Percentiles rank a stretch among this genome's conserved stretches.
Conservation (phyloP, 1,140 invertebrate genomes). For the Trissolcus basalis region DNA sequence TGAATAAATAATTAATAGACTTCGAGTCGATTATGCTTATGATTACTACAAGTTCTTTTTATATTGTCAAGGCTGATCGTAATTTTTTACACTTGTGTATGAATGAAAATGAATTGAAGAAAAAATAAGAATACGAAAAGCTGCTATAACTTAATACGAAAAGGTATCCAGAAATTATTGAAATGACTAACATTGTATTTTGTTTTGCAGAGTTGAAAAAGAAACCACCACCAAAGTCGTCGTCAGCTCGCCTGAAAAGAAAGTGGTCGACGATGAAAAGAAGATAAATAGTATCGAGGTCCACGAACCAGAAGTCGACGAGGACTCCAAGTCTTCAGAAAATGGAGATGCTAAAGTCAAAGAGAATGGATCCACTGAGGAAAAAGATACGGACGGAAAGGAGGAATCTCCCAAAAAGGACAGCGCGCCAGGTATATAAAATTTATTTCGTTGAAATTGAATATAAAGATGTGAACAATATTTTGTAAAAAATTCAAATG, state of each 20-base stretch:
- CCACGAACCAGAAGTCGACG: slow-evolving; percentile 68
- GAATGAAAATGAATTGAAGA: no score
- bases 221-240: slow-evolving; percentile 78
- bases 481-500: no score
- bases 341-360: slow-evolving; percentile 71
- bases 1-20: no score
- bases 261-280: slow-evolving; percentile 72
- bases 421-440: slow-evolving; percentile 74
- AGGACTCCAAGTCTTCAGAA: slow-evolving; percentile 73
- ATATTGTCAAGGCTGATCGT: background rate
- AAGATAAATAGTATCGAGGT: slow-evolving; percentile 44
- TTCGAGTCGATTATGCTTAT: background rate
- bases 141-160: background rate
- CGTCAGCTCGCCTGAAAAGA: slow-evolving; percentile 78
- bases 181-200: slow-evolving; percentile 8
- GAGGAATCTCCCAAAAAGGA: slow-evolving; percentile 81
- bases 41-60: background rate
- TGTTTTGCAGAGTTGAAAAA: slow-evolving; percentile 57
- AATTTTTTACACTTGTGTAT: background rate
- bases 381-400: slow-evolving; percentile 75
- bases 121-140: no score
- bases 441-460: background rate
- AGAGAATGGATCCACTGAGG: slow-evolving; percentile 76
- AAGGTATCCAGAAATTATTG: background rate
- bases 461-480: background rate